Evolutionary conservation across 2,797 vertebrate genomes (phyloP).

Genomic region (Danio kyathit): DNA sequence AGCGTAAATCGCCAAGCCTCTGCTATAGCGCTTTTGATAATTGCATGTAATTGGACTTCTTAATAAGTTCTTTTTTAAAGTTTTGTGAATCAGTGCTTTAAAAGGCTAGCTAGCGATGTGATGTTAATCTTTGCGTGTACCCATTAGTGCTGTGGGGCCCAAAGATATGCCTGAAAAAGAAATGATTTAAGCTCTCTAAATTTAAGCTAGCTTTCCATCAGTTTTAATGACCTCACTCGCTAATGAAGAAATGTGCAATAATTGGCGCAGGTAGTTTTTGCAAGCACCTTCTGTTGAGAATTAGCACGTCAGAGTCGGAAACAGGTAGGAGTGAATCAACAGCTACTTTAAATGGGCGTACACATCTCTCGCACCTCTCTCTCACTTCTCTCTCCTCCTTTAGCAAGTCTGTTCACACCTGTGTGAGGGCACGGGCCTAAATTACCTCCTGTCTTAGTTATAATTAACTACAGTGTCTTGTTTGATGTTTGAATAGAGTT

Average conservation of each 20-base stretch:
- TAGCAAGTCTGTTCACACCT: conserved; percentile 48
- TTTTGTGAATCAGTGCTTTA: conserved; percentile 33
- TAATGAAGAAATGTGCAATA: conserved; percentile 51
- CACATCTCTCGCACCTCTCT: not conserved
- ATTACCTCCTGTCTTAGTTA: conserved; percentile 40
- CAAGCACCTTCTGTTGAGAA: conserved; percentile 44
- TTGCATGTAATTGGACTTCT: conserved; percentile 37
- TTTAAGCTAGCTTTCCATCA: conserved; percentile 27
- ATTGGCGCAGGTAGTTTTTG: conserved; percentile 32
- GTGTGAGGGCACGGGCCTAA: conserved; percentile 29
- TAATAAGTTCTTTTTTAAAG: conserved; percentile 43
- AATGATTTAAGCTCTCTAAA: conserved; percentile 34
- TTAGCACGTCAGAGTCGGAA: conserved; percentile 40
- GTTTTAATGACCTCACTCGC: conserved; percentile 22
- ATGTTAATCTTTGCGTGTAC: conserved; percentile 37
- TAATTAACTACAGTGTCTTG: conserved; percentile 44
- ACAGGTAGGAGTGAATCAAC: conserved; percentile 30
- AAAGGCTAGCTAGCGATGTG: conserved; percentile 12
- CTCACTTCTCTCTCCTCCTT: conserved; percentile 16
- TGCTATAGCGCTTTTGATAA: conserved; percentile 29
- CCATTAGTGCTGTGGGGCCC: conserved; percentile 25
- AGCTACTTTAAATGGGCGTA: conserved; percentile 16
- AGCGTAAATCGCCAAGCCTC: not conserved
- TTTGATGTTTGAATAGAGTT: conserved; percentile 48
- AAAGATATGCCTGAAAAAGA: conserved; percentile 21